Evolutionary conservation across 2,113 vertebrate genomes (phyloP), one percentile per base, ranked within the genome.

Genomic region (Anseranas semipalmata): DNA sequence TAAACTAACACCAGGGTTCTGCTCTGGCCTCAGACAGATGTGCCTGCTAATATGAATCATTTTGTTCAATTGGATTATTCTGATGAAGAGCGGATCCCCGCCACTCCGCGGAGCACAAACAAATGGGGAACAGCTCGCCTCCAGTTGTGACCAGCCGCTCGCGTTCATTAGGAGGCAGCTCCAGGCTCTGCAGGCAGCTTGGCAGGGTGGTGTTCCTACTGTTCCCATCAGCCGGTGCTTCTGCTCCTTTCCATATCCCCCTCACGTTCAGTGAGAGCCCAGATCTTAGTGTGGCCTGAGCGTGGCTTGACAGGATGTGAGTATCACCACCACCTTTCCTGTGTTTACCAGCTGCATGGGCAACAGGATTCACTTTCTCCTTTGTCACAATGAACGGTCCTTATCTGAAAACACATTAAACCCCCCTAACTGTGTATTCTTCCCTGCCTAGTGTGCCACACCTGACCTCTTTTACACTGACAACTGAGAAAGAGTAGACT

Each of bases 51-150:
- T 97, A 98, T 97, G 97, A 98, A 97, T 98, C 94, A 97, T 98
- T 97, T 97, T 95, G 94, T 97, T 97, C 97, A 98, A 97, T 98
- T 97, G 97, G 96, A 98, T 98, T 98, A 97, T 97, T 97, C 94
- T 96, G 97, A 98, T 97, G 96, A 97, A 96, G 93, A 96, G 92
- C 19, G 65, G 92, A 97, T 96, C 96, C 94, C 96, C 8, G 45
- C 94, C 96, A 94, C 91, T 93, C 91, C 0, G 8, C 77, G 83
- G 95, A 95, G 88, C 66, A 95, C 91, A 96, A 96, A 97, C 87
- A 97, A 96, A 95, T 80, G 78, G 93, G 75, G 94, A 85, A 85
- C 77, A 94, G 84, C 92, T 96, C 67, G 50, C 62, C 90, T 96
- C 90, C 84, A 94, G 91, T 95, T 96, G 90, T 81, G 97, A 95